These are phyloP conservation scores for Girardinus metallicus DNA, from an alignment of 2,797 vertebrate species.

Conservation along the genomic window DNA sequence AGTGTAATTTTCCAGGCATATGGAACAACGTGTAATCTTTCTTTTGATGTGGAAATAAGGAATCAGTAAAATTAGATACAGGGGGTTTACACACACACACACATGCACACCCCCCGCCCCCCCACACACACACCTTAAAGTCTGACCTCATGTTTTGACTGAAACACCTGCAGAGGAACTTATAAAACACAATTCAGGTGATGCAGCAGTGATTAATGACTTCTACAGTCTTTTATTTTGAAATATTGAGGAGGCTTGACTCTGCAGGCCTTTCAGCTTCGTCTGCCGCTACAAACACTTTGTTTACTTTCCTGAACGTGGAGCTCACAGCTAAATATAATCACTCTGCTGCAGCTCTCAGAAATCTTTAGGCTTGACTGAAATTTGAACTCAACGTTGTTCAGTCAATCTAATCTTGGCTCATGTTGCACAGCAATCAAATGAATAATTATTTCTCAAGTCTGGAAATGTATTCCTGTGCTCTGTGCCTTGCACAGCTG, in stretches of 20 bases:
- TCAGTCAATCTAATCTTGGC: not conserved
- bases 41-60: constrained; percentile 26
- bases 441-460: not conserved
- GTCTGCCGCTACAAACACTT: not conserved
- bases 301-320: not conserved
- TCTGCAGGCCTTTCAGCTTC: not conserved
- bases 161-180: constrained; percentile 17
- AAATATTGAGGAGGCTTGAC: not conserved
- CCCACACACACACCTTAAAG: not conserved
- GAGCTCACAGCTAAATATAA: not conserved
- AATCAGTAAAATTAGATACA: constrained; percentile 42
- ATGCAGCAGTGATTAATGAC: not conserved
- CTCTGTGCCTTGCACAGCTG: not conserved
- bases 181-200: not conserved
- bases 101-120: not conserved
- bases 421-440: not conserved
- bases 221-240: not conserved
- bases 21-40: constrained; percentile 31
- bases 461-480: not conserved
- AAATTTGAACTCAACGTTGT: not conserved
- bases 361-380: not conserved
- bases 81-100: constrained; percentile 27
- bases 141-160: constrained; percentile 30
- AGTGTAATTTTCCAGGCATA: constrained; percentile 51
- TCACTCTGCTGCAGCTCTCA: not conserved